Conservation (phyloP, 2,888 invertebrate genomes). For the Epicampocera succincta region DNA sequence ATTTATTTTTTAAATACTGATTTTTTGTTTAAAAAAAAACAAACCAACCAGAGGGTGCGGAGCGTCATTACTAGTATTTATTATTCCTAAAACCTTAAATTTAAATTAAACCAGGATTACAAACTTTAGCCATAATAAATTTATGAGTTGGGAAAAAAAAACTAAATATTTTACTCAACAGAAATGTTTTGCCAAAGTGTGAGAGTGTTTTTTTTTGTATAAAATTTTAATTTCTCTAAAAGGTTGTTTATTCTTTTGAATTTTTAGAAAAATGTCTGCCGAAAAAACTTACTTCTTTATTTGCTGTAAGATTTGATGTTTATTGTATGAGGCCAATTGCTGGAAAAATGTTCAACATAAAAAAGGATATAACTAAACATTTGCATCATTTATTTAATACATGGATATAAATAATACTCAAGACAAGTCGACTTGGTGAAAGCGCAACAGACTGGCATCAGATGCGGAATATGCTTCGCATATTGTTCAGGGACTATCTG, state of each 20-base stretch:
- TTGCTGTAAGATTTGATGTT: neutral
- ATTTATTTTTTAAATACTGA: constrained; percentile 56
- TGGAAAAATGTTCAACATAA: constrained; percentile 48
- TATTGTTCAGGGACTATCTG: too few species aligned
- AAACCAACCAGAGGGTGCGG: constrained; percentile 40
- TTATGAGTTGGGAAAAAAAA: constrained; percentile 63
- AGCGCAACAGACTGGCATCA: too few species aligned
- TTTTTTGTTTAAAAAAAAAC: constrained; percentile 3
- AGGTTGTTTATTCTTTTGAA: constrained; percentile 38
- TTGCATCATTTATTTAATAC: constrained; percentile 1
- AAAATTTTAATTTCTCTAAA: constrained; percentile 59
- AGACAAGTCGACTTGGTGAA: neutral
- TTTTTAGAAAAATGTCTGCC: constrained; percentile 7
- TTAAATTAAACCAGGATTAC: constrained; percentile 61
- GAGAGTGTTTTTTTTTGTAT: constrained; percentile 6
- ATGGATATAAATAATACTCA: neutral
- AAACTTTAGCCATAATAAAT: constrained; percentile 48
- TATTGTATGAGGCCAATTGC: constrained; percentile 53
- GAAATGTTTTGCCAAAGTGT: constrained; percentile 32
- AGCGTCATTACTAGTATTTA: constrained; percentile 8
- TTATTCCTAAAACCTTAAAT: constrained; percentile 46
- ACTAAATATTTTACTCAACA: constrained; percentile 4
- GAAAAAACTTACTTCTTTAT: constrained; percentile 28
- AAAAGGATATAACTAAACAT: constrained; percentile 6
- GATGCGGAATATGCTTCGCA: too few species aligned